Conservation (phyloP, 2,888 invertebrate species). For the Drosophila nr. perissopoda region DNA sequence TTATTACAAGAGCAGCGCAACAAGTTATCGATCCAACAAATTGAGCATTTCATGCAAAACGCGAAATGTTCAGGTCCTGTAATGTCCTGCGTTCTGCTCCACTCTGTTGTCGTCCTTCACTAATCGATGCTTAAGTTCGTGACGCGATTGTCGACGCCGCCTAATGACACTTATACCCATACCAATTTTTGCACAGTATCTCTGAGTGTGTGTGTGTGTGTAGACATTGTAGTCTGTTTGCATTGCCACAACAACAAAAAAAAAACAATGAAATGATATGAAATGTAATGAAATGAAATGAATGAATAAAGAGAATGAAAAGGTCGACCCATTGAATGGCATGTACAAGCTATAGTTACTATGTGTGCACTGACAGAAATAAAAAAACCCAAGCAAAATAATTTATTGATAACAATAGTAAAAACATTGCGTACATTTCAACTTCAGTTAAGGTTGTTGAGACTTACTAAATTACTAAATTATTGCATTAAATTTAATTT, state of each 20-base stretch:
- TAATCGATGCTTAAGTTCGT: conserved; percentile 71
- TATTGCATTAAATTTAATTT: background rate
- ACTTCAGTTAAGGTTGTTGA: background rate
- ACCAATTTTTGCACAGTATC: conserved; percentile 26
- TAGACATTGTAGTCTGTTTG: conserved; percentile 64
- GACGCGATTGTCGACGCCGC: conserved; percentile 64
- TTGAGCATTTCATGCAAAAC: conserved; percentile 52
- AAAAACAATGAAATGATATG: conserved; percentile 3
- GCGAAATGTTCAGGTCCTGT: conserved; percentile 22
- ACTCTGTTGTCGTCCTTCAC: conserved; percentile 46
- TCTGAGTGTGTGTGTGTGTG: conserved; percentile 21
- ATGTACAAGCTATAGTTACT: conserved; percentile 46
- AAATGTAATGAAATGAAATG: conserved; percentile 16
- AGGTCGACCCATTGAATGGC: conserved; percentile 60
- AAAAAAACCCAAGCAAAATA: background rate
- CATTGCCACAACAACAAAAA: conserved; percentile 47
- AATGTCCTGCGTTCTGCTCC: conserved; percentile 14
- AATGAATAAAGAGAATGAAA: conserved; percentile 63
- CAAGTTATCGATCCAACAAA: conserved; percentile 73
- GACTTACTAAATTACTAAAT: background rate
- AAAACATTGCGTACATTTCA: background rate
- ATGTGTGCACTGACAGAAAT: conserved; percentile 34
- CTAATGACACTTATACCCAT: conserved; percentile 64
- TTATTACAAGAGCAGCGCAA: conserved; percentile 49
- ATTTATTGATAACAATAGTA: background rate